phyloP scores from a whole-genome alignment of 2,888 invertebrate species.

The Phortica magna region DNA sequence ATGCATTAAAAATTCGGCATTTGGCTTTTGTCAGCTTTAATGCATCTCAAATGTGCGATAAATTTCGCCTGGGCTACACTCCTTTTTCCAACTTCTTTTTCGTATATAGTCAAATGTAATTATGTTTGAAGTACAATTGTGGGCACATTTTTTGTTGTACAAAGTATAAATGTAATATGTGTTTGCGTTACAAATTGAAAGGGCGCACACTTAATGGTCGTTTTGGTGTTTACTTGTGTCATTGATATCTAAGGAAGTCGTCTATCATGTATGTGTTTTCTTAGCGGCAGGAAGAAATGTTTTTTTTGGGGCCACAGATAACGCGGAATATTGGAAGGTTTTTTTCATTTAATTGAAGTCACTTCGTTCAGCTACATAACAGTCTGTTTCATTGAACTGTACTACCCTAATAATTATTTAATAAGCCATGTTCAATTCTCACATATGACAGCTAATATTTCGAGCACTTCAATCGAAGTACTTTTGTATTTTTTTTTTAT shows the following conservation, averaged over 20 bases:
- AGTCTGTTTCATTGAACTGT: too few relatives aligned
- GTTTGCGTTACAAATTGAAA: not conserved
- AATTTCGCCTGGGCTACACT: slow-evolving; percentile 48
- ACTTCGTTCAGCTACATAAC: too few relatives aligned
- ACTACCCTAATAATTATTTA: too few relatives aligned
- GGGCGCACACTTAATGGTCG: slow-evolving; percentile 13
- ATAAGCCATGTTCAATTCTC: not conserved
- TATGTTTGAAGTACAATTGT: not conserved
- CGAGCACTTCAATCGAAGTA: not conserved
- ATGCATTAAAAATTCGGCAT: slow-evolving; percentile 64
- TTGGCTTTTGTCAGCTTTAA: slow-evolving; percentile 53
- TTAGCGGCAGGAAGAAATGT: not conserved
- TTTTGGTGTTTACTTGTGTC: not conserved
- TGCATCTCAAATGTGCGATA: slow-evolving; percentile 67
- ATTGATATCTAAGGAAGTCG: not conserved
- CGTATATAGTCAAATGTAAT: not conserved
- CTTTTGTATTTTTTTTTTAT: not conserved
- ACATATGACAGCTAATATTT: not conserved
- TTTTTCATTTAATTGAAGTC: not conserved
- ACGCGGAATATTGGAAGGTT: not conserved
- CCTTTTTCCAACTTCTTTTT: not conserved
- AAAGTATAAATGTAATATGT: too few relatives aligned
- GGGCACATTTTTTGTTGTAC: too few relatives aligned
- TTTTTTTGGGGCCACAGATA: not conserved
- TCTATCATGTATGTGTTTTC: not conserved